Percentiles rank a stretch among this genome's conserved stretches.
phyloP scores from a whole-genome alignment of 2,797 vertebrate genomes.

The Loris lydekkerianus region DNA sequence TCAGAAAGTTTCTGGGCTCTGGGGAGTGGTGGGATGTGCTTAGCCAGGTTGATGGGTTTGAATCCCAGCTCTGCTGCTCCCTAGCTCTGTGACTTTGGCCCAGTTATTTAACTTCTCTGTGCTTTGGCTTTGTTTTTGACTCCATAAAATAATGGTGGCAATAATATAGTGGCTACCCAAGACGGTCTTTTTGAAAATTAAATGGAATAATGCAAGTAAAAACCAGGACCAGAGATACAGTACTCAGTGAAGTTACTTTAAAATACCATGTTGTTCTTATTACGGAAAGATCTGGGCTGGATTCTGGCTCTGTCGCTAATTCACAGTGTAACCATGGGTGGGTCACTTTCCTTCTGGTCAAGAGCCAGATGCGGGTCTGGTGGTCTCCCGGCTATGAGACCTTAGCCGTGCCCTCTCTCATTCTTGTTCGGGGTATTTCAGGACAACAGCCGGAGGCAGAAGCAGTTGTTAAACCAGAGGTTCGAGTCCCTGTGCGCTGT shows the following conservation, averaged over 20 bases:
- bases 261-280: not conserved
- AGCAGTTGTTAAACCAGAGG: constrained; percentile 89
- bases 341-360: not conserved
- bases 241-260: not conserved
- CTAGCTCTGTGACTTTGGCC: not conserved
- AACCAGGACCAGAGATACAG: not conserved
- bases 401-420: not conserved
- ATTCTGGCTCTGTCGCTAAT: not conserved
- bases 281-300: not conserved
- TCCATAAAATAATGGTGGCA: not conserved
- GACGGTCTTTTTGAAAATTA: constrained; percentile 48
- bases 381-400: not conserved
- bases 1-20: not conserved
- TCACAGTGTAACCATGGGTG: too few relatives aligned
- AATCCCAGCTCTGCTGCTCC: not conserved
- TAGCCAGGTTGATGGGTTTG: not conserved
- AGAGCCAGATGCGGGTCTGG: not conserved
- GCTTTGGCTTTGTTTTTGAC: constrained; percentile 28
- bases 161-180: not conserved
- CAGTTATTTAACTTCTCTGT: constrained; percentile 6
- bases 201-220: not conserved
- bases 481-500: constrained; percentile 91
- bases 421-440: constrained; percentile 75
- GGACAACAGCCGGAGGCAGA: constrained; percentile 92
- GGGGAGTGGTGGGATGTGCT: not conserved